Percentiles rank a stretch among this genome's conserved stretches.
Evolutionary conservation across 2,113 vertebrate species (phyloP).

Genomic region (Kryptolebias marmoratus): DNA sequence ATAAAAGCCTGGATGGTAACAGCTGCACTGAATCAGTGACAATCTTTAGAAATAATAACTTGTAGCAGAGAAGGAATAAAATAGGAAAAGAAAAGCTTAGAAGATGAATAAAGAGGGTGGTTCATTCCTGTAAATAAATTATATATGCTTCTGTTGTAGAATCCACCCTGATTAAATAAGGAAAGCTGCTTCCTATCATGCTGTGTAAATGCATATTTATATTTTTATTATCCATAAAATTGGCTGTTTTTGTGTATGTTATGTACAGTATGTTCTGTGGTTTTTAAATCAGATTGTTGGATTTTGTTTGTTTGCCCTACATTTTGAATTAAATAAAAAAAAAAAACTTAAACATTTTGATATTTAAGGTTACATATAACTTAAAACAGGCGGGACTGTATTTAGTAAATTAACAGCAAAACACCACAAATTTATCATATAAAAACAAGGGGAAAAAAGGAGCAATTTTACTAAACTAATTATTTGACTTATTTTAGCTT

Average conservation of each 20-base stretch:
- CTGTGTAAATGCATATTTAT: slow-evolving; percentile 24
- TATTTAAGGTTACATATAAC: no score
- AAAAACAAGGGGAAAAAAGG: no score
- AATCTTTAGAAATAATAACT: neutral
- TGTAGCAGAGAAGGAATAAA: neutral
- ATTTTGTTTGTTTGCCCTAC: neutral
- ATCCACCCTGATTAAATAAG: slow-evolving; percentile 3
- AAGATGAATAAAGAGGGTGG: neutral
- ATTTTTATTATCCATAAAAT: slow-evolving; percentile 30
- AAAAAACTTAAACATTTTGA: no score
- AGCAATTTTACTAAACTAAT: no score
- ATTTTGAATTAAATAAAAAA: slow-evolving; percentile 21
- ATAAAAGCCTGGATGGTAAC: slow-evolving; percentile 8
- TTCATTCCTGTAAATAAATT: slow-evolving; percentile 1
- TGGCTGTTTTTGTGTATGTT: neutral
- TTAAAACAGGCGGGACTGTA: no score
- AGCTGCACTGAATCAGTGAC: slow-evolving; percentile 3
- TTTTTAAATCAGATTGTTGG: slow-evolving; percentile 13
- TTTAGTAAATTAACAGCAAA: no score
- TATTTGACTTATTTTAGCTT: no score
- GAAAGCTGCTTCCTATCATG: slow-evolving; percentile 9
- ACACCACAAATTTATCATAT: no score
- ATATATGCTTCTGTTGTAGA: neutral
- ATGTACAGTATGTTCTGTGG: slow-evolving; percentile 22
- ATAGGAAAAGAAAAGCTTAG: neutral